Evolutionary conservation across 2,797 vertebrate genomes (phyloP).

Genomic region (Orientallactaga sibirica): DNA sequence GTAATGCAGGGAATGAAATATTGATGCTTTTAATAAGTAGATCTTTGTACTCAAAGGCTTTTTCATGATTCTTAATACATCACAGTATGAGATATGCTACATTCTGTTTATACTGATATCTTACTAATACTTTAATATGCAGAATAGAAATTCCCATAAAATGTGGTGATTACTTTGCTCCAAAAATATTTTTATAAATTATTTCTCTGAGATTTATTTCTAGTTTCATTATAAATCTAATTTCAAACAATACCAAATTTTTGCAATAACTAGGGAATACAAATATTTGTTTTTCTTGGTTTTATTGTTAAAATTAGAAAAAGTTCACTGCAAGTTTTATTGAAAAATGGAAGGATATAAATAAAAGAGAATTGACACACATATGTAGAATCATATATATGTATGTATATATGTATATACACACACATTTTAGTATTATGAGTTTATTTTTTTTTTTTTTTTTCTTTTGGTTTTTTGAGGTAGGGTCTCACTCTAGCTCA

Average conservation of each 20-base stretch:
- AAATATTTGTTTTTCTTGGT: constrained; percentile 36
- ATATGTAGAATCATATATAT: constrained; percentile 67
- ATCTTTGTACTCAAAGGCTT: constrained; percentile 78
- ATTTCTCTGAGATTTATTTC: constrained; percentile 67
- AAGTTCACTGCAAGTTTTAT: constrained; percentile 66
- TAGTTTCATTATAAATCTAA: constrained; percentile 64
- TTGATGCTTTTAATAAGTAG: constrained; percentile 81
- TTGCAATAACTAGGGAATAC: constrained; percentile 62
- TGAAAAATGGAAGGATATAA: constrained; percentile 45
- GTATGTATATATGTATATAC: constrained; percentile 66
- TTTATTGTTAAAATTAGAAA: constrained; percentile 54
- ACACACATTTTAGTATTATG: constrained; percentile 75
- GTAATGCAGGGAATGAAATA: constrained; percentile 77
- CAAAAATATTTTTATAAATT: constrained; percentile 52
- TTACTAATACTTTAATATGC: constrained; percentile 74
- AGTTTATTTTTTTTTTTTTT: no score
- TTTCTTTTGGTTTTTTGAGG: no score
- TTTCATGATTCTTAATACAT: constrained; percentile 77
- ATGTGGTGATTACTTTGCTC: constrained; percentile 67
- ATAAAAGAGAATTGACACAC: constrained; percentile 65
- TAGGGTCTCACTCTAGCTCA: no score
- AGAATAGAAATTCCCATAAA: constrained; percentile 63
- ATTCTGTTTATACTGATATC: constrained; percentile 66
- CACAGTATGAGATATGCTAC: constrained; percentile 56
- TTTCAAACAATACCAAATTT: background rate